Percentiles rank a stretch among this genome's conserved stretches.
Evolutionary conservation across 2,797 vertebrate genomes (phyloP).

Genomic region (Dendrocincla fuliginosa): DNA sequence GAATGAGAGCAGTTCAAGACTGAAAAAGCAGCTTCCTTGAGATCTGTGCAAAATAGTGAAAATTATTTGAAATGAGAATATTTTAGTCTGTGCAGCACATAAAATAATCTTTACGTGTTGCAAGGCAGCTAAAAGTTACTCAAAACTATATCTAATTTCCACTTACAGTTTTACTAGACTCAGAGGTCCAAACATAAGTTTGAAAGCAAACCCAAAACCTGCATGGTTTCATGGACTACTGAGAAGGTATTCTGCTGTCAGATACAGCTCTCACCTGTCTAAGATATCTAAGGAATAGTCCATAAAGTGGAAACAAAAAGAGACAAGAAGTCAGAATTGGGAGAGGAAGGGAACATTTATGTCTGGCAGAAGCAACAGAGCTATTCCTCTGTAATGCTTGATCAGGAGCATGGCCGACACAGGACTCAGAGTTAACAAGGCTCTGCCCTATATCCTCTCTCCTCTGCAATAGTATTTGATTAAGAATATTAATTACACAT

Average conservation of each 20-base stretch:
- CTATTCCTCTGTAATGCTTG: background rate
- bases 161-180: background rate
- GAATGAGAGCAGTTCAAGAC: background rate
- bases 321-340: background rate
- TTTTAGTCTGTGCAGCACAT: fast-evolving
- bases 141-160: background rate
- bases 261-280: background rate
- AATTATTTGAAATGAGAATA: background rate
- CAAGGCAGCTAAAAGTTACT: background rate
- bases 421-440: background rate
- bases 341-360: background rate
- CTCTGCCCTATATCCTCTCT: background rate
- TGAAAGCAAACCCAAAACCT: background rate
- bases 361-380: background rate
- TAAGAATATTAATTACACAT: background rate
- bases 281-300: background rate
- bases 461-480: background rate
- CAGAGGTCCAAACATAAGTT: background rate
- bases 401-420: background rate
- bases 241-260: background rate
- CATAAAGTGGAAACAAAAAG: background rate
- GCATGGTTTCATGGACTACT: background rate
- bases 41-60: background rate
- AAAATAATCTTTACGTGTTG: background rate
- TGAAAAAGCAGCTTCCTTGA: background rate